Evolutionary conservation across 2,888 invertebrate species (phyloP), one percentile per base, ranked within the genome.

Genomic region (Stramonita haemastoma): DNA sequence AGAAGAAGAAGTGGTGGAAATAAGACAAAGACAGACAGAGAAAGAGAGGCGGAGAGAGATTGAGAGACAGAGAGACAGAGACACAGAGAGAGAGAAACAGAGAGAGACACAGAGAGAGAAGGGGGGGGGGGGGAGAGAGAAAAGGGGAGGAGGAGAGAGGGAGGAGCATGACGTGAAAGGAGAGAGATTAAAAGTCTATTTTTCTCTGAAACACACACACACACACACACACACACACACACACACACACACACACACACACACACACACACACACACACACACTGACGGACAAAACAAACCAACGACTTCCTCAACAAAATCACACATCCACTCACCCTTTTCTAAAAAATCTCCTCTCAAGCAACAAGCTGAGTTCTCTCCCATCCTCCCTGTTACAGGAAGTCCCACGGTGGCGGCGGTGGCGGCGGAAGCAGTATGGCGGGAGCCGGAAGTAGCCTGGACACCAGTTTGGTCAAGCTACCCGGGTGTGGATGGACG

Each of bases 401-500:
- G 22, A 91, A 89, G 77, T 91, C 91, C n/a, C 91, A 91, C 34
- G 86, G 90, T 57, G 90, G 91, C 86, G 89, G 90, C n/a, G 89
- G 90, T 22, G 32, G 77, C 32, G 90, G 90, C 29, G 90, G 89
- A 60, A 89, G 89, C 0, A 90, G 90, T 70, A 88, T 91, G 29
- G 91, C 32, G 29, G 15, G 34, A 5, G 77, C 13, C 26, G 73
- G 88, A 17, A 91, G 91, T 85, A 90, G 90, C 85, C 89, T 92
- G 32, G 92, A 92, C 87, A 90, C 92, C 66, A 92, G 90, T 57
- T 86, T 92, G 87, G 91, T 92, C 29, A 92, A 92, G 77, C 90
- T 92, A 36, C 92, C 92, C 79, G 92, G 34, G 91, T 92, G 70
- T 92, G 91, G 91, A 92, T 92, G 92, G 92, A 92, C 88, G 89